Base-by-base conservation (phyloP, 2,888 invertebrate species). In the Bhutanitis thaidina region DNA sequence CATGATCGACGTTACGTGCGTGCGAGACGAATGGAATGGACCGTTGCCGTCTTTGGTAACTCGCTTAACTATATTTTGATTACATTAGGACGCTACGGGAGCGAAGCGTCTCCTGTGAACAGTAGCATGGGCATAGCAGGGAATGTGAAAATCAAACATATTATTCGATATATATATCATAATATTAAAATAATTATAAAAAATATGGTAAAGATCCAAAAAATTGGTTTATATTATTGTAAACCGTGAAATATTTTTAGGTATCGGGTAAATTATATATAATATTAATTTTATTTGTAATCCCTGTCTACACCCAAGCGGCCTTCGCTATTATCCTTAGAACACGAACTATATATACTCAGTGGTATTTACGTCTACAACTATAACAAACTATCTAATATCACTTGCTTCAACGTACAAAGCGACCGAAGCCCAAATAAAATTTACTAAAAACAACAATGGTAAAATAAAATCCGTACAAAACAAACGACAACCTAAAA, bases 381-480 rank as follows among this genome's bases (percentile, higher is more conserved):
- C 68, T 60, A 68, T 68, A 71, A 77, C 72, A 70, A 72, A 75
- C 75, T 84, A 86, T 65, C 85, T 87, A 85, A 83, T 86, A 87
- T 86, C 86, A 87, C 87, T 68, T 62, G 79, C 76, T 75, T 64
- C 77, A 69, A 67, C 60, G 51, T 61, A 62, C 61, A 58, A 62
- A 56, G 64, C 69, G 69, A 60, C 63, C 69, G 76, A 73, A 77
- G 84, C 80, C 64, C 70, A 82, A 86, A 86, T 86, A 85, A 84
- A 82, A 80, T 77, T 82, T 76, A 74, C 77, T 65, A 83, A 80
- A 82, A 83, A 79, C 69, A 85, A 86, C 83, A 84, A 79, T 64
- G 71, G 71, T 81, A 83, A 82, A 85, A 83, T 80, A 84, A 84
- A 80, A 76, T 71, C 20, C 67, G 67, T 76, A 79, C 65, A 84